Evolutionary conservation across 2,888 invertebrate species (phyloP).

Genomic region (Microchrysa polita): DNA sequence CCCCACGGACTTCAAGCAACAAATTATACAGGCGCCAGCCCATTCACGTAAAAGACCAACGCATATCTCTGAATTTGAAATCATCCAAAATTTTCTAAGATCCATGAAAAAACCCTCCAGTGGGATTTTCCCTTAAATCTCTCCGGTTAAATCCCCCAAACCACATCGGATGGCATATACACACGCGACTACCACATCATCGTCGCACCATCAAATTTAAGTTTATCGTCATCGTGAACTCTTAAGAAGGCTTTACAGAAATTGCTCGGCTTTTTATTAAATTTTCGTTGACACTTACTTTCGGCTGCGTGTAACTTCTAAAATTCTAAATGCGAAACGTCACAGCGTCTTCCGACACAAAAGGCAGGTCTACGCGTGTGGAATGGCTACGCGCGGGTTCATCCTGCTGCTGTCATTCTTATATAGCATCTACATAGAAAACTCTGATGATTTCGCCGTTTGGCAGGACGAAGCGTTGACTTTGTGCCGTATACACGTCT

Average conservation of each 20-base stretch:
- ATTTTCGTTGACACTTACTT: conserved; percentile 49
- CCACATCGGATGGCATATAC: conserved; percentile 26
- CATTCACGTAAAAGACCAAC: too few relatives aligned
- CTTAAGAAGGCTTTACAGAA: conserved; percentile 46
- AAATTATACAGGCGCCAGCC: too few relatives aligned
- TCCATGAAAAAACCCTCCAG: not conserved
- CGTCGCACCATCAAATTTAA: not conserved
- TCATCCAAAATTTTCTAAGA: too few relatives aligned
- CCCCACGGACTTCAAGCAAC: too few relatives aligned
- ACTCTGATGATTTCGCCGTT: not conserved
- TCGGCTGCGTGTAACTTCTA: conserved; percentile 48
- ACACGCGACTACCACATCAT: conserved; percentile 23
- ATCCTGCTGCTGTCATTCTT: conserved; percentile 8
- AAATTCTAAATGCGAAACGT: conserved; percentile 17
- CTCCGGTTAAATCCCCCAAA: not conserved
- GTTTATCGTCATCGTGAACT: conserved; percentile 23
- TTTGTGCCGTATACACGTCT: not conserved
- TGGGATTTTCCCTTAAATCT: not conserved
- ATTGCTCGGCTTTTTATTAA: conserved; percentile 48
- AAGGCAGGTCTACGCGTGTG: not conserved
- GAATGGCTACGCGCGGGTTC: not conserved
- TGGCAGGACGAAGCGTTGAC: too few relatives aligned
- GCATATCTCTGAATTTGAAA: too few relatives aligned
- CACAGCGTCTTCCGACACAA: not conserved
- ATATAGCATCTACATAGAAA: not conserved